Percentiles rank a stretch among this genome's conserved stretches.
Conservation (phyloP, 2,888 invertebrate genomes). For the Pristionchus mayeri region DNA sequence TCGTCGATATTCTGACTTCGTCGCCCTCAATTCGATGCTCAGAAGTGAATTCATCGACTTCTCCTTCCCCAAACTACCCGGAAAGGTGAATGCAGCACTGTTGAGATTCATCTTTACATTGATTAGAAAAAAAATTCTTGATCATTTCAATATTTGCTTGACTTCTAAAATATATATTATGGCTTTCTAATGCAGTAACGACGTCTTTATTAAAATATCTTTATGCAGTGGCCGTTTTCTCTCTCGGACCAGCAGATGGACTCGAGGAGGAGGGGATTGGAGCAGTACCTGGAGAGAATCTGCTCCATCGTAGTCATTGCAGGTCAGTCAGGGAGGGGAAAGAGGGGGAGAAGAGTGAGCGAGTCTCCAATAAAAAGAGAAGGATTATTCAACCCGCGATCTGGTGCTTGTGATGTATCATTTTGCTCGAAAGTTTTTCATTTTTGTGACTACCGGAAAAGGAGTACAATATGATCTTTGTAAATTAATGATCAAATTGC, state of each 20-base stretch:
- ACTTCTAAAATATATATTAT: no score
- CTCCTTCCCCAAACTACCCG: conserved; percentile 95
- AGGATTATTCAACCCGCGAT: no score
- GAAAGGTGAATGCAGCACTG: conserved; percentile 83
- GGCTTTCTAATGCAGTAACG: no score
- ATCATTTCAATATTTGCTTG: no score
- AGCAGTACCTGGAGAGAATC: conserved; percentile 97
- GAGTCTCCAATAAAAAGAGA: no score
- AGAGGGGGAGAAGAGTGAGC: conserved; percentile 95
- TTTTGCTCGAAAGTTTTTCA: no score
- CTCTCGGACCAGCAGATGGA: conserved; percentile 97
- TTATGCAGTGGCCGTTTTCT: conserved; percentile 91
- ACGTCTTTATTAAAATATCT: no score
- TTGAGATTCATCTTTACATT: no score
- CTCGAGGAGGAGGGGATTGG: conserved; percentile 91
- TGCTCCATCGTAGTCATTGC: conserved; percentile 98
- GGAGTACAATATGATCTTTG: no score
- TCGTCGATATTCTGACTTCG: conserved; percentile 94
- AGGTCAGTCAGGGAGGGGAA: conserved; percentile 84
- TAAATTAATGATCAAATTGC: not conserved
- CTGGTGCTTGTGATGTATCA: no score
- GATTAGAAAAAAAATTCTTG: no score
- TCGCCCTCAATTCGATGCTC: conserved; percentile 77
- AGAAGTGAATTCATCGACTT: conserved; percentile 78
- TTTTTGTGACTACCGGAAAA: not conserved